Percentiles rank a stretch among this genome's conserved stretches.
Evolutionary conservation across 2,888 invertebrate species (phyloP).

Genomic region (Lissocephala sabroskyi): DNA sequence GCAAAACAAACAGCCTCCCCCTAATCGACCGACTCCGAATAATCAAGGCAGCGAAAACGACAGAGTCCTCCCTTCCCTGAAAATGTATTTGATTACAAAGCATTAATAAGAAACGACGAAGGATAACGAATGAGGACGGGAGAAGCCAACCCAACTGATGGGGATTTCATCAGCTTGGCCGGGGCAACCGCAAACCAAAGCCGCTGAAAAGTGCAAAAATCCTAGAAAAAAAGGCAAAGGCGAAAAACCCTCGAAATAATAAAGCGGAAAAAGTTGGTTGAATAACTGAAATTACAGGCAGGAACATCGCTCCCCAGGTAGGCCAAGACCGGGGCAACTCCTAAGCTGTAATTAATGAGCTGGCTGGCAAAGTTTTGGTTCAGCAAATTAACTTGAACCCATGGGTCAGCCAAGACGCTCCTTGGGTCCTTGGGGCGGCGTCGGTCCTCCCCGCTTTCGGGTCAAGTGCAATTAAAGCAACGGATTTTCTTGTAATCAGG

Average conservation of each 20-base stretch:
- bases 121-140: slow-evolving; percentile 8
- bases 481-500: slow-evolving; percentile 28
- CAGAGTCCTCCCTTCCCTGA: neutral
- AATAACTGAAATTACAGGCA: slow-evolving; percentile 12
- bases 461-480: slow-evolving; percentile 51
- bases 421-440: neutral
- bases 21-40: slow-evolving; percentile 1
- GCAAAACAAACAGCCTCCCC: too few species aligned
- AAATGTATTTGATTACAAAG: slow-evolving; percentile 49
- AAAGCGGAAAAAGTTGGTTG: slow-evolving; percentile 35
- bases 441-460: too few species aligned
- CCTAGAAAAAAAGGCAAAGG: neutral
- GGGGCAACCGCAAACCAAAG: neutral
- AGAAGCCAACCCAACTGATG: too few species aligned
- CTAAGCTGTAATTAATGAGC: slow-evolving; percentile 60
- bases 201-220: slow-evolving; percentile 22
- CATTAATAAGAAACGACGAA: slow-evolving; percentile 41
- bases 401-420: slow-evolving; percentile 10
- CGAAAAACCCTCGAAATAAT: slow-evolving; percentile 37
- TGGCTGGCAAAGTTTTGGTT: slow-evolving; percentile 44
- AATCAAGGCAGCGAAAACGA: slow-evolving; percentile 14
- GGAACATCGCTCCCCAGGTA: too few species aligned
- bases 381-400: slow-evolving; percentile 54
- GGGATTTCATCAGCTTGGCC: slow-evolving; percentile 4
- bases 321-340: slow-evolving; percentile 16